A percentile compares a stretch with the other conserved stretches of the same genome.
These are phyloP conservation scores for Mesoclemmys tuberculata DNA, from an alignment of 2,113 vertebrate genomes.

Conservation along the genomic window DNA sequence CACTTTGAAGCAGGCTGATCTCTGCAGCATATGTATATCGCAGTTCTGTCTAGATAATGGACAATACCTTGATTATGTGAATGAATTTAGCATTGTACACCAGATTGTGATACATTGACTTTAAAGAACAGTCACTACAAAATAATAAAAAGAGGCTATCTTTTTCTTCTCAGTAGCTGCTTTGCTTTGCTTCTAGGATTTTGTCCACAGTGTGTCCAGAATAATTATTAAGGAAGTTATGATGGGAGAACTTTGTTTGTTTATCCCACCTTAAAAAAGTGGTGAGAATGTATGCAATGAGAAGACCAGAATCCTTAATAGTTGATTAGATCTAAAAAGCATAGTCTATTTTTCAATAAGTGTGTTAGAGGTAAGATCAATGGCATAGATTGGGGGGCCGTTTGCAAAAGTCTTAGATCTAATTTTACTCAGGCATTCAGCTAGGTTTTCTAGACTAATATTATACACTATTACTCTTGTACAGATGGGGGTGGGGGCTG, in stretches of 20 bases:
- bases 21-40: neutral
- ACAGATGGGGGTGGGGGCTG: neutral
- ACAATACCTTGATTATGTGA: constrained; percentile 19
- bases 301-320: constrained; percentile 37
- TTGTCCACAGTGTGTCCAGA: constrained; percentile 26
- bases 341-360: constrained; percentile 50
- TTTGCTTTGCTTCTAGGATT: constrained; percentile 15
- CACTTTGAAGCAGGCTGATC: neutral
- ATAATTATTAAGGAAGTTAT: constrained; percentile 57
- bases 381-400: constrained; percentile 31
- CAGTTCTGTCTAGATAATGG: constrained; percentile 6
- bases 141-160: constrained; percentile 20
- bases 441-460: neutral
- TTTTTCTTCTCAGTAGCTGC: neutral
- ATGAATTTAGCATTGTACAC: neutral
- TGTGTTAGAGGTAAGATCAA: constrained; percentile 69
- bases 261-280: constrained; percentile 17
- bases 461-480: neutral
- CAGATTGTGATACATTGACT: neutral
- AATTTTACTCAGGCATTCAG: constrained; percentile 42
- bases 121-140: constrained; percentile 1
- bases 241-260: constrained; percentile 36
- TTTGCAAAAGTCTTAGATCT: constrained; percentile 50
- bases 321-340: constrained; percentile 39
- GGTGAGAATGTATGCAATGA: neutral